Percentiles rank a stretch among this genome's conserved stretches.
Evolutionary conservation across 1,140 invertebrate species (phyloP).

Genomic region (Phenacoccus solenopsis): DNA sequence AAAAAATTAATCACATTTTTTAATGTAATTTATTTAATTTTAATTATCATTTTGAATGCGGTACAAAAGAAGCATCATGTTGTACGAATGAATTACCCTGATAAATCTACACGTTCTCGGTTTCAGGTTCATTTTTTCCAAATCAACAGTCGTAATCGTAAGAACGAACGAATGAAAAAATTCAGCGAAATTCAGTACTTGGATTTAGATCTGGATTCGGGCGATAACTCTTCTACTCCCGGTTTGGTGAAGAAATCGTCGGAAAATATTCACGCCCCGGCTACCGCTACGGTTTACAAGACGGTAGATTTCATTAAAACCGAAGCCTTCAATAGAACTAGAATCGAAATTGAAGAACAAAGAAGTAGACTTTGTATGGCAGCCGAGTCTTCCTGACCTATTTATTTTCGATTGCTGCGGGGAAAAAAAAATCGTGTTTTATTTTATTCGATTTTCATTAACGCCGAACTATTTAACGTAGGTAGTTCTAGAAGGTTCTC

Average conservation of each 20-base stretch:
- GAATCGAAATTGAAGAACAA: constrained; percentile 58
- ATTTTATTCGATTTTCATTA: no score
- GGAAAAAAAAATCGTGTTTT: no score
- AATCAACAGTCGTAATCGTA: constrained; percentile 20
- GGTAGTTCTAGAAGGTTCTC: no score
- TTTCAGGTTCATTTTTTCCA: constrained; percentile 21
- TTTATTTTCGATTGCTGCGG: no score
- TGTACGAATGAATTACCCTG: no score
- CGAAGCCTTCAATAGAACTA: constrained; percentile 75
- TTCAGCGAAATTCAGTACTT: constrained; percentile 51
- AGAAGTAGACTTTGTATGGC: constrained; percentile 30
- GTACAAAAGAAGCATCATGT: not conserved
- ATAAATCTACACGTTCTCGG: no score
- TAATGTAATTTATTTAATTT: not conserved
- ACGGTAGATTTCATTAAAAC: constrained; percentile 85
- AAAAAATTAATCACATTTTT: not conserved
- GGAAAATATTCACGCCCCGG: constrained; percentile 14
- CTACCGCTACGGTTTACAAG: constrained; percentile 57
- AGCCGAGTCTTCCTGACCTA: not conserved
- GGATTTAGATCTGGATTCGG: constrained; percentile 52
- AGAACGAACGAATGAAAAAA: constrained; percentile 16
- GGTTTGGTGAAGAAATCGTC: constrained; percentile 6
- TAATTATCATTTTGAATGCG: not conserved
- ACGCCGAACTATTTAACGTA: no score
- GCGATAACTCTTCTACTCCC: constrained; percentile 14